phyloP scores from a whole-genome alignment of 2,797 vertebrate genomes.

The Lateolabrax maculatus region DNA sequence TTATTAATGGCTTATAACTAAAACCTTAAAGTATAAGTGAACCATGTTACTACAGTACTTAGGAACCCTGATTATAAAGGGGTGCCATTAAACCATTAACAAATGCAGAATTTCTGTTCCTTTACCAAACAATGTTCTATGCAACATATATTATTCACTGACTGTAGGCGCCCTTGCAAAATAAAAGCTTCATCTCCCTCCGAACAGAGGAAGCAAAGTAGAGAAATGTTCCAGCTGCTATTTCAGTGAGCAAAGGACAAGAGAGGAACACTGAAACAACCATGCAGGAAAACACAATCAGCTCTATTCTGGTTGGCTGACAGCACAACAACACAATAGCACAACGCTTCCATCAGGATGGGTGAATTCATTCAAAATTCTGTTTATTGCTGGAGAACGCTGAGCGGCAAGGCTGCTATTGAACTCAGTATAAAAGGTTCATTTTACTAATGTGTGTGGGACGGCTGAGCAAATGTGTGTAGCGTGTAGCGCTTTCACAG shows the following conservation, averaged over 20 bases:
- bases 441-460: constrained; percentile 38
- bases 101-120: background rate
- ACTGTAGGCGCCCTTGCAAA: background rate
- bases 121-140: background rate
- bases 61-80: background rate
- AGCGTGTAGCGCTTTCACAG: constrained; percentile 3
- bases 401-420: constrained; percentile 8
- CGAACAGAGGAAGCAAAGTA: background rate
- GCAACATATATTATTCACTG: background rate
- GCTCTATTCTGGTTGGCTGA: constrained; percentile 24
- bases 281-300: constrained; percentile 28
- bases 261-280: constrained; percentile 8
- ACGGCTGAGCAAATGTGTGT: constrained; percentile 18
- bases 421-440: constrained; percentile 32
- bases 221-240: constrained; percentile 15
- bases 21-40: background rate
- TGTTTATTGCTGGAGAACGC: background rate
- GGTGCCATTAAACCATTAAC: background rate
- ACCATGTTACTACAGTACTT: background rate
- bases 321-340: background rate
- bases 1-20: background rate
- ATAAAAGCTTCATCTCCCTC: background rate
- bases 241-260: background rate
- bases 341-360: constrained; percentile 6
- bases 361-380: constrained; percentile 45